These are phyloP conservation scores for Discoglossus pictus DNA, from an alignment of 2,797 vertebrate genomes.

Conservation along the genomic window DNA sequence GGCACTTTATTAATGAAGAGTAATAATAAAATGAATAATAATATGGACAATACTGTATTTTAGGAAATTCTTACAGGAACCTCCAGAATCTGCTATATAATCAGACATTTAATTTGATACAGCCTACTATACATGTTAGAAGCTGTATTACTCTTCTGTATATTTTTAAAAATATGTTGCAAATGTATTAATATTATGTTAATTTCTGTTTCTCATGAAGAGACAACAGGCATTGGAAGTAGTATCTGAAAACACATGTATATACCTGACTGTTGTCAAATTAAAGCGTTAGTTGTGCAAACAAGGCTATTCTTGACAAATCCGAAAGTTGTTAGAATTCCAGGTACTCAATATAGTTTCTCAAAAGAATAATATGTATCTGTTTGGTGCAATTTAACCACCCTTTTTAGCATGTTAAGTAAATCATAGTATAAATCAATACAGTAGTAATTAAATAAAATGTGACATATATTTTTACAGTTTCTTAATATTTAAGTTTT, in stretches of 20 bases:
- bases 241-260: constrained; percentile 26
- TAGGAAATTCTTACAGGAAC: too few relatives aligned
- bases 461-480: constrained; percentile 20
- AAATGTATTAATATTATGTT: too few relatives aligned
- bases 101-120: too few relatives aligned
- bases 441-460: constrained; percentile 38
- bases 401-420: constrained; percentile 8
- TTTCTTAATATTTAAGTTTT: constrained; percentile 12
- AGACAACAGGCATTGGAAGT: constrained; percentile 7
- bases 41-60: too few relatives aligned
- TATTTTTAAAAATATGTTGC: too few relatives aligned
- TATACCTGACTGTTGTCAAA: constrained; percentile 31
- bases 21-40: too few relatives aligned
- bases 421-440: constrained; percentile 21
- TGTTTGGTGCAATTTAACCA: constrained; percentile 22
- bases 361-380: constrained; percentile 33
- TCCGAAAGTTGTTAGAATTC: constrained; percentile 37
- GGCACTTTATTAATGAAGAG: too few relatives aligned
- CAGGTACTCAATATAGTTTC: constrained; percentile 32
- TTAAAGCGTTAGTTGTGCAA: constrained; percentile 15
- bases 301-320: constrained; percentile 31
- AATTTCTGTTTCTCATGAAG: not conserved
- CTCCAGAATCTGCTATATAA: too few relatives aligned
- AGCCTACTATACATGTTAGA: too few relatives aligned
- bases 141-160: too few relatives aligned